phyloP scores from a whole-genome alignment of 2,113 vertebrate species.

The Coreoperca whiteheadi region DNA sequence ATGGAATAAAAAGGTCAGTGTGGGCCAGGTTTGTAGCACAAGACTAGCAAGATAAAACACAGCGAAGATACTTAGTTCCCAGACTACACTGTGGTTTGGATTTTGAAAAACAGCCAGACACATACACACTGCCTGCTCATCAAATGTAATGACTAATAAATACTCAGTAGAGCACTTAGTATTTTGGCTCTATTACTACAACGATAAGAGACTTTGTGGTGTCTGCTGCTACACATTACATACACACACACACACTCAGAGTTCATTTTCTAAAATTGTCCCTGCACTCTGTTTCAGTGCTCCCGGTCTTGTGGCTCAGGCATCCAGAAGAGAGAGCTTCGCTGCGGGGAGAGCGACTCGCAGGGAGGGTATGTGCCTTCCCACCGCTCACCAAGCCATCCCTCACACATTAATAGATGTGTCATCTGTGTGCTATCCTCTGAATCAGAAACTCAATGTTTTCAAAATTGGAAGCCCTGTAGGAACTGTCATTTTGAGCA shows the following conservation, averaged over 20 bases:
- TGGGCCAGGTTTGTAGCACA: neutral
- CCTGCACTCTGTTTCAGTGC: slow-evolving; percentile 84
- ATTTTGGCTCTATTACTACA: slow-evolving; percentile 35
- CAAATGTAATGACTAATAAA: slow-evolving; percentile 22
- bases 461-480: slow-evolving; percentile 9
- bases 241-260: slow-evolving; percentile 25
- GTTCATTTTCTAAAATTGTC: slow-evolving; percentile 47
- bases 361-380: slow-evolving; percentile 83
- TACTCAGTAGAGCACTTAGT: neutral
- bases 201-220: slow-evolving; percentile 33
- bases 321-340: slow-evolving; percentile 88
- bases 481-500: slow-evolving; percentile 1
- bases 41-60: neutral
- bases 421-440: slow-evolving; percentile 13
- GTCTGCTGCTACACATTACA: slow-evolving; percentile 8
- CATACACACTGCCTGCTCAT: slow-evolving; percentile 7
- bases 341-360: slow-evolving; percentile 89
- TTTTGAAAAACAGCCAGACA: slow-evolving; percentile 3
- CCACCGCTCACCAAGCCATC: slow-evolving; percentile 26
- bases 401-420: slow-evolving; percentile 29
- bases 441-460: slow-evolving; percentile 21
- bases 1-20: neutral
- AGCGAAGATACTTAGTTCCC: neutral
- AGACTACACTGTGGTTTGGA: slow-evolving; percentile 3
- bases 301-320: slow-evolving; percentile 91